Base-by-base conservation (phyloP, 2,113 vertebrate species). In the Eleginops maclovinus region DNA sequence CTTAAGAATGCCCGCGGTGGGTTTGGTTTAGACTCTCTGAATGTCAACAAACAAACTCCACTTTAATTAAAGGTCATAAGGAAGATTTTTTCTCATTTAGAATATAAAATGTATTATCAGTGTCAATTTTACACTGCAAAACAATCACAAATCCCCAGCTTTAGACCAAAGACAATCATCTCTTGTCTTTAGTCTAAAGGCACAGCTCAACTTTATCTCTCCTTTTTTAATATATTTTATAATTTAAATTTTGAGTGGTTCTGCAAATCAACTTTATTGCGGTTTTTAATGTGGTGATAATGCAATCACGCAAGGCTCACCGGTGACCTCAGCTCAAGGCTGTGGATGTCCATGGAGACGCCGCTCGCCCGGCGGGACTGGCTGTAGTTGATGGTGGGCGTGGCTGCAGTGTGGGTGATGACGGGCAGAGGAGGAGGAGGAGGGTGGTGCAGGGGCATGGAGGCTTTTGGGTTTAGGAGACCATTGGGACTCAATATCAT, bases 401-500 rank as follows among this genome's bases (percentile, higher is more conserved):
- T 98, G 88, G 97, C 97, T 0, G 95, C 96, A 0, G 97, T 97
- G 91, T 94, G 96, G 47, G 95, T 93, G 91, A 98, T 98, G 70
- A 97, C 91, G 0, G 97, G 97, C 0, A 96, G 95, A 2, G 86
- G 67, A 7, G 96, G 96, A 51, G 84, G 82, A 67, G 64, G 73
- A 36, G 54, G 76, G 28, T 74, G 75, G 24, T 71, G 31, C 31
- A 7, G 86, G 0, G 97, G 96, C 94, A 96, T 93, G 81, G 95
- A 96, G 43, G 95, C 95, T 21, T 94, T 92, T 56, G 96, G 96
- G 88, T 99, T 97, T 87, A 99, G 91, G 82, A 97, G 96, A 46
- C 98, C 98, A 0, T 99, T 99, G 11, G 97, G 96, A 21, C 96
- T 96, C 89, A 96, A 88, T 0, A 97, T 96, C 83, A 98, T 94